Percentiles rank a stretch among this genome's conserved stretches.
These are phyloP conservation scores for Amblyornis subalaris DNA, from an alignment of 2,113 vertebrate species.

Conservation along the genomic window DNA sequence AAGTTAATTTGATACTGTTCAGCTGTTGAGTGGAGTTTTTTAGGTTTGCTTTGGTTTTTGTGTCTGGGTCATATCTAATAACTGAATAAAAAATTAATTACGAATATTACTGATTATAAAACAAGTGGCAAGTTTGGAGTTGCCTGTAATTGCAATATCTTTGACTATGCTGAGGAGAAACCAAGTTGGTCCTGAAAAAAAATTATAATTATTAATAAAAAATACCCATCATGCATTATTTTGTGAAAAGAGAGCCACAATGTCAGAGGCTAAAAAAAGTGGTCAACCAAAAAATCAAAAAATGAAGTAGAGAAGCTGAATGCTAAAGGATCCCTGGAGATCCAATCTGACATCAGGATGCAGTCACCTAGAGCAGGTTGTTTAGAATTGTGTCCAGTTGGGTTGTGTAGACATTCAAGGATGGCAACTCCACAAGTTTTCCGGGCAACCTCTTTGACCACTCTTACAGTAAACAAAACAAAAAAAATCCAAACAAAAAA, in stretches of 20 bases:
- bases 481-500: not conserved
- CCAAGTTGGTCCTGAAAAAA: not conserved
- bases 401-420: not conserved
- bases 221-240: not conserved
- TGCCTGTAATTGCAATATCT: conserved; percentile 2
- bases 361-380: too few species aligned
- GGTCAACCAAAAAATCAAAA: not conserved
- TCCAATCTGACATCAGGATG: not conserved
- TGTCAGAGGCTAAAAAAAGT: not conserved
- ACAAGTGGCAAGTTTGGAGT: not conserved
- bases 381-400: rapidly evolving
- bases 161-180: not conserved
- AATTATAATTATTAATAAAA: conserved; percentile 2
- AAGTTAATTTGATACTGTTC: not conserved
- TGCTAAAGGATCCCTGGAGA: not conserved
- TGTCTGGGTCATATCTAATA: not conserved
- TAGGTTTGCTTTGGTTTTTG: not conserved
- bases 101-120: not conserved
- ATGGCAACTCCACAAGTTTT: not conserved
- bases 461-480: not conserved
- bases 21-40: not conserved
- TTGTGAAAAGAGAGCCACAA: not conserved
- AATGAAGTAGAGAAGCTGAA: not conserved
- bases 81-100: not conserved
- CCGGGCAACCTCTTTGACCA: not conserved